Base-by-base conservation (phyloP, 2,797 vertebrate genomes). In the Enteromius argenteus region DNA sequence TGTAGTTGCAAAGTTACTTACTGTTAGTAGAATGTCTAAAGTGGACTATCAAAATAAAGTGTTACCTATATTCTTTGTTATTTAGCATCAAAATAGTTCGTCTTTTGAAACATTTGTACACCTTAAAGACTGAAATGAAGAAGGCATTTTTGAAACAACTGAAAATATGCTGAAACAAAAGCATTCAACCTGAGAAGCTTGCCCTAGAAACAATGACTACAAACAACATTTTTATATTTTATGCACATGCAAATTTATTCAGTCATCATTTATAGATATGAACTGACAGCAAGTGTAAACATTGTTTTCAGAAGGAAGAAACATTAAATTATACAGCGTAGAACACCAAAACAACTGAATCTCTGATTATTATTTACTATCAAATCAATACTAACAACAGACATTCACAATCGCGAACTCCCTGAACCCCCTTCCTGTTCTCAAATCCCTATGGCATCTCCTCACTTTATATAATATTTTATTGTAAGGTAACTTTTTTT, bases 221-320 rank as follows among this genome's bases (percentile, higher is more conserved):
- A 42, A 60, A 58, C 51, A 37, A 32, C 44, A 30, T 44, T 44
- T 44, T 44, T 44, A 13, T 46, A 49, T 51, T 71, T 67, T 88
- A 81, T 89, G 89, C 87, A 83, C 89, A 90, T 90, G 89, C 89
- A 83, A 68, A 69, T 89, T 86, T 89, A 87, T 90, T 90, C 58
- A 58, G 67, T 77, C 60, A 85, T 79, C 80, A 30, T 84, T 85
- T 74, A 78, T 87, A 67, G 73, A 84, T 83, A 66, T 83, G 58
- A 84, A 74, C 75, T 74, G 66, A 86, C 87, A 86, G 62, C 79
- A 74, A 86, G 51, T 90, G 86, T 90, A 87, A 89, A 87, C 89
- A 79, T 91, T 81, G 83, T 83, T 85, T 77, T 71, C 62, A 88
- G 76, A 81, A 74, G 78, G 80, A 69, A 69, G 23, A 80, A 78